These are phyloP conservation scores for Cylloceria caligata DNA, from an alignment of 2,888 invertebrate genomes.

Conservation along the genomic window DNA sequence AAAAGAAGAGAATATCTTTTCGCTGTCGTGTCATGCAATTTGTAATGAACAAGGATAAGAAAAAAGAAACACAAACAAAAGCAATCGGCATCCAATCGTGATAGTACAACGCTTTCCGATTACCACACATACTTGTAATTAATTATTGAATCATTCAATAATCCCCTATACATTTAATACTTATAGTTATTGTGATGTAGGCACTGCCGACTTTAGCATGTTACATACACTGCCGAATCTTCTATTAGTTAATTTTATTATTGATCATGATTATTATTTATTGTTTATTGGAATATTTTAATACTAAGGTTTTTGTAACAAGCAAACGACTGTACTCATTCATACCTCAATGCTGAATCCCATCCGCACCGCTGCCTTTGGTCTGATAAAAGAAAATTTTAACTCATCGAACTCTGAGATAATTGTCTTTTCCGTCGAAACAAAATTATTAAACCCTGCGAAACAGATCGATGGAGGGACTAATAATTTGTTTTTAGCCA, in stretches of 20 bases:
- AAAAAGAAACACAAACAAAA: constrained; percentile 21
- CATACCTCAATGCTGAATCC: neutral
- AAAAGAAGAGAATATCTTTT: constrained; percentile 69
- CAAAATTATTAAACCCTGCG: neutral
- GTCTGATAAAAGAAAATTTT: neutral
- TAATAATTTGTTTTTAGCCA: neutral
- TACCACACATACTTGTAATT: constrained; percentile 77
- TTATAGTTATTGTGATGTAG: constrained; percentile 80
- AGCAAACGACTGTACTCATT: constrained; percentile 69
- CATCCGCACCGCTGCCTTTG: constrained; percentile 4
- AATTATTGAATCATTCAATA: constrained; percentile 80
- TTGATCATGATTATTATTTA: constrained; percentile 84
- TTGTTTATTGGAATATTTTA: constrained; percentile 85
- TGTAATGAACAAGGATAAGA: constrained; percentile 66
- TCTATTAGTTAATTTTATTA: constrained; percentile 83
- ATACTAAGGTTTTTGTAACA: constrained; percentile 85
- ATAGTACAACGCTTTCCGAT: constrained; percentile 61
- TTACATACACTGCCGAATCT: constrained; percentile 84
- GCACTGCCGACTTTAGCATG: constrained; percentile 80
- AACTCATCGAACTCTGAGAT: neutral
- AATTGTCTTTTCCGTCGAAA: neutral
- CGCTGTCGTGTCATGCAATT: constrained; percentile 70
- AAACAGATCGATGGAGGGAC: neutral
- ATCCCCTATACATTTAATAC: constrained; percentile 69
- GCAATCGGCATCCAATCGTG: constrained; percentile 60